phyloP scores from a whole-genome alignment of 1,140 invertebrate genomes.

The Oedothorax gibbosus region DNA sequence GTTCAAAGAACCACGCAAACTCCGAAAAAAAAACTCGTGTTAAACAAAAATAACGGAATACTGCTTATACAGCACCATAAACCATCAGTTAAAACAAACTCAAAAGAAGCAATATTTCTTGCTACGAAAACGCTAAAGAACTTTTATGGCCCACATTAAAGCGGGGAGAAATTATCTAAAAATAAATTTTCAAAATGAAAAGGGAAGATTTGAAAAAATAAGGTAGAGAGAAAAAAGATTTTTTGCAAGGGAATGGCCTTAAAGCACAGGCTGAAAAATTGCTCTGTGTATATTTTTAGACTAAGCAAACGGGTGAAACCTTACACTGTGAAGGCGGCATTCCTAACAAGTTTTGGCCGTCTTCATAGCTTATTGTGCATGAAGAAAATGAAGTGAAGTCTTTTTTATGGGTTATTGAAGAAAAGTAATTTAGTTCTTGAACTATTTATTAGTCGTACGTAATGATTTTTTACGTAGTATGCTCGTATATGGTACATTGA shows the following conservation, averaged over 20 bases:
- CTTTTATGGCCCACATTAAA: constrained; percentile 33
- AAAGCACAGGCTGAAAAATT: background rate
- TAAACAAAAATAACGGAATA: background rate
- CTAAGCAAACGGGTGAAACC: constrained; percentile 16
- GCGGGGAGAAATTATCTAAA: constrained; percentile 30
- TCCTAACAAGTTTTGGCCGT: constrained; percentile 19
- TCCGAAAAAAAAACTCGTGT: background rate
- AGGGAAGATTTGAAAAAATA: background rate
- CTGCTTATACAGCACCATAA: constrained; percentile 15
- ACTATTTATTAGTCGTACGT: too few relatives aligned
- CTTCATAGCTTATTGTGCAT: constrained; percentile 20
- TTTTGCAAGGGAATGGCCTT: constrained; percentile 3
- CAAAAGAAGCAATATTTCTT: constrained; percentile 5
- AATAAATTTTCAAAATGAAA: constrained; percentile 32
- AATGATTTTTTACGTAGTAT: too few relatives aligned
- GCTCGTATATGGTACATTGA: too few relatives aligned
- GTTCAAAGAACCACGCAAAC: constrained; percentile 15
- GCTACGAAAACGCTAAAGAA: background rate
- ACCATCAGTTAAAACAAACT: constrained; percentile 37
- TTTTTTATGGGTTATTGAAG: too few relatives aligned
- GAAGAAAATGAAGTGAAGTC: background rate
- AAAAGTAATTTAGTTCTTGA: too few relatives aligned
- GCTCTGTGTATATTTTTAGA: constrained; percentile 12
- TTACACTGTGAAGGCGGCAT: background rate
- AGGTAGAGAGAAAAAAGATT: constrained; percentile 3